Percentiles rank a stretch among this genome's conserved stretches.
These are phyloP conservation scores for Crypturellus tataupa DNA, from an alignment of 2,797 vertebrate species.

Conservation along the genomic window DNA sequence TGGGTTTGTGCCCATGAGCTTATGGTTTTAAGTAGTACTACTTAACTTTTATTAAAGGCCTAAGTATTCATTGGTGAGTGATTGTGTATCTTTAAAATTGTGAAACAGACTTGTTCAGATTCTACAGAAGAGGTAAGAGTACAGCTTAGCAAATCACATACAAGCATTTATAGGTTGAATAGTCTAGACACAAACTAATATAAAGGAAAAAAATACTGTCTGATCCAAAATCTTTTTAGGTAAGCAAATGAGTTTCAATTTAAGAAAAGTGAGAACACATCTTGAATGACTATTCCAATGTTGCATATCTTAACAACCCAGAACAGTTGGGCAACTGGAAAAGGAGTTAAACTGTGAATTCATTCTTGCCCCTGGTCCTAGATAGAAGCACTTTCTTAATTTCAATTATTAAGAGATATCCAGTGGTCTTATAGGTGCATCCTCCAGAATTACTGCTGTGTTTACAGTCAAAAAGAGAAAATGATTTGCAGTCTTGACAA, in stretches of 20 bases:
- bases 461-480: not conserved
- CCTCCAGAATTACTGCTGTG: not conserved
- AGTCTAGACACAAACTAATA: not conserved
- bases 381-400: not conserved
- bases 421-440: not conserved
- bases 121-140: not conserved
- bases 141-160: accelerated
- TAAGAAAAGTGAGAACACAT: not conserved
- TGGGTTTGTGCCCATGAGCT: not conserved
- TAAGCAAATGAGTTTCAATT: not conserved
- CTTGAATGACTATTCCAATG: not conserved
- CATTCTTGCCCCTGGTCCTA: not conserved
- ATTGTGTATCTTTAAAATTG: not conserved
- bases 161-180: not conserved
- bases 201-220: not conserved
- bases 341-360: not conserved
- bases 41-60: not conserved
- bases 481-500: not conserved
- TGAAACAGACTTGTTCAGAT: not conserved
- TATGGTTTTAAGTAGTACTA: not conserved
- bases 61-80: not conserved
- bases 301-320: not conserved
- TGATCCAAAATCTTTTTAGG: not conserved
- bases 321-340: not conserved
- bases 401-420: not conserved